Percentiles rank a stretch among this genome's conserved stretches.
These are phyloP conservation scores for Forbesichthys papilliferus DNA, from an alignment of 2,113 vertebrate genomes.

Conservation along the genomic window DNA sequence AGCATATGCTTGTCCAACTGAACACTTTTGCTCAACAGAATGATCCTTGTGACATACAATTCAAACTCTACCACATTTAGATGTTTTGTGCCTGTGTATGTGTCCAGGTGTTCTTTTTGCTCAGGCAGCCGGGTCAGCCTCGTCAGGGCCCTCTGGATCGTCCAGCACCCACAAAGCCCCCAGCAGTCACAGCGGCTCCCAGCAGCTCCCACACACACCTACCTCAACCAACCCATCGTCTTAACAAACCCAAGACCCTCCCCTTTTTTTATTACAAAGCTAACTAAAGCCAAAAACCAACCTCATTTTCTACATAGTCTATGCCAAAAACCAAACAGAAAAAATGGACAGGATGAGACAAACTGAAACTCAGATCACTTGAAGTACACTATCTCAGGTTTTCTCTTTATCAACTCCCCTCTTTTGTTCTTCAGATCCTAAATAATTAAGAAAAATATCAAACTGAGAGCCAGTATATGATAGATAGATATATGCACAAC, in stretches of 20 bases:
- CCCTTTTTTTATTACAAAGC: conserved; percentile 55
- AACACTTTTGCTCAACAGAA: too few relatives aligned
- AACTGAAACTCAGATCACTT: conserved; percentile 71
- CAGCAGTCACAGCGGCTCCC: conserved; percentile 54
- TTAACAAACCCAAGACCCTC: conserved; percentile 65
- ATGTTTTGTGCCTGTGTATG: conserved; percentile 9
- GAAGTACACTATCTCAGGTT: conserved; percentile 83
- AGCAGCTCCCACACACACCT: conserved; percentile 73
- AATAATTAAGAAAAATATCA: conserved; percentile 53
- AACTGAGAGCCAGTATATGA: conserved; percentile 76
- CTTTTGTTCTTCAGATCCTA: conserved; percentile 76
- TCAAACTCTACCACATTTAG: too few relatives aligned
- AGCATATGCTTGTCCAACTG: too few relatives aligned
- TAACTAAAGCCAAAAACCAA: conserved; percentile 86
- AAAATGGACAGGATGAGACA: conserved; percentile 35
- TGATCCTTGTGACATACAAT: too few relatives aligned
- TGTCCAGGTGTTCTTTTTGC: conserved; percentile 89
- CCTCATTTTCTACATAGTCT: conserved; percentile 82
- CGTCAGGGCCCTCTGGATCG: conserved; percentile 71
- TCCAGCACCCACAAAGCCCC: conserved; percentile 76
- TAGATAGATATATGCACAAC: conserved; percentile 73
- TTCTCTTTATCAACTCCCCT: conserved; percentile 62
- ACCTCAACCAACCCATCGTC: conserved; percentile 79
- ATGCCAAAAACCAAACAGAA: conserved; percentile 74
- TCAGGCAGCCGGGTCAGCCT: conserved; percentile 81